Evolutionary conservation across 2,797 vertebrate genomes (phyloP).

Genomic region (Enteromius paludinosus): DNA sequence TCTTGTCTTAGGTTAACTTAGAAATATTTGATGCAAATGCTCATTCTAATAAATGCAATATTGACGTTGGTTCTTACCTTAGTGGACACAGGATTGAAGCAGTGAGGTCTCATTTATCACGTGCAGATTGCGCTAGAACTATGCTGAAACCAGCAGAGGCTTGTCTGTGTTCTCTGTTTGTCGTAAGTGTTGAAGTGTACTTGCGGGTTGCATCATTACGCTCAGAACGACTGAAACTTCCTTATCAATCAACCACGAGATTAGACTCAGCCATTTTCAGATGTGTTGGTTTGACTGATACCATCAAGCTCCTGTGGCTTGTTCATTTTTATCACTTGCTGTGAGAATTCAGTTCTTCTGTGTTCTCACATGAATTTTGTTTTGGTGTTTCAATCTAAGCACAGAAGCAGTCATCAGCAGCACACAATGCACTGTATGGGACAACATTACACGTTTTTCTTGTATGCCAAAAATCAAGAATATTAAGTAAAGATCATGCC

Average conservation of each 20-base stretch:
- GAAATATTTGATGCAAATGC: too few relatives aligned
- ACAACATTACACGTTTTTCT: too few relatives aligned
- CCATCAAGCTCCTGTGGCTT: background rate
- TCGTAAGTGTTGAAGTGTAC: background rate
- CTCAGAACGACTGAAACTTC: background rate
- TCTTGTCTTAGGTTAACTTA: too few relatives aligned
- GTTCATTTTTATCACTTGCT: too few relatives aligned
- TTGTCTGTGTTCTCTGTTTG: background rate
- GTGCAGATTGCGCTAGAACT: background rate
- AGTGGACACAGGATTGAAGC: background rate
- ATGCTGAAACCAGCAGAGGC: background rate
- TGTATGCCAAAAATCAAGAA: too few relatives aligned
- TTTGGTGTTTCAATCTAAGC: background rate
- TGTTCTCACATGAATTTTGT: background rate
- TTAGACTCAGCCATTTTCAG: background rate
- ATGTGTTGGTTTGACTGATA: constrained; percentile 7
- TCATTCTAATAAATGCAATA: background rate
- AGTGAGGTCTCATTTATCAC: background rate
- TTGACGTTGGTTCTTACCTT: background rate
- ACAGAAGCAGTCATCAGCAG: too few relatives aligned
- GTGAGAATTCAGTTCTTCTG: background rate
- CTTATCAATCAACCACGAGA: background rate
- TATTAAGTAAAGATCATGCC: too few relatives aligned
- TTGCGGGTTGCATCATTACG: background rate
- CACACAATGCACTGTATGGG: too few relatives aligned